Conservation (phyloP, 2,797 vertebrate species). For the Yasuhikotakia modesta region DNA sequence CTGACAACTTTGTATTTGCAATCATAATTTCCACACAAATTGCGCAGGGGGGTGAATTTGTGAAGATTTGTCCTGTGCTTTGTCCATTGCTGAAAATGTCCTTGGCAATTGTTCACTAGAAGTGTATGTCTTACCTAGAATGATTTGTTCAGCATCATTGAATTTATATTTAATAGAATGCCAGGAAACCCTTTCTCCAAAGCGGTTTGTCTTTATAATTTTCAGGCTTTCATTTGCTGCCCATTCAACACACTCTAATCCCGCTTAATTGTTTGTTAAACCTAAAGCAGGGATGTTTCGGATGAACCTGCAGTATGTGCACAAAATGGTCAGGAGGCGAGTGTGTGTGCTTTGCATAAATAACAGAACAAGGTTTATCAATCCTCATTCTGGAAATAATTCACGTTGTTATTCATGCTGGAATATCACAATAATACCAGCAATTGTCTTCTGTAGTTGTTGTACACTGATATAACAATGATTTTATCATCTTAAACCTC, state of each 20-base stretch:
- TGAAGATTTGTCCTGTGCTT: not conserved
- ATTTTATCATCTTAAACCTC: too few relatives aligned
- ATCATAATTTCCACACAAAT: not conserved
- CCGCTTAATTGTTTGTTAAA: conserved; percentile 6
- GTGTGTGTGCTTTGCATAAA: not conserved
- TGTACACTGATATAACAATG: too few relatives aligned
- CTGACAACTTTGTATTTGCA: not conserved
- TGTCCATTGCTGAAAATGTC: not conserved
- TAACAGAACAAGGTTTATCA: not conserved
- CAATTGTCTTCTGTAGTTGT: not conserved
- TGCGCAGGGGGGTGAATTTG: not conserved
- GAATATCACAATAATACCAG: not conserved
- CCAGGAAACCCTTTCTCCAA: not conserved
- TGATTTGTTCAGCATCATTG: conserved; percentile 7
- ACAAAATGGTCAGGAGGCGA: not conserved
- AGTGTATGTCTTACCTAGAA: not conserved
- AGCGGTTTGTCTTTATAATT: not conserved
- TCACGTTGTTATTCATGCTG: not conserved
- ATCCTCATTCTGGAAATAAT: not conserved
- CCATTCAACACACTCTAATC: not conserved
- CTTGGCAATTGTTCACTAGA: not conserved
- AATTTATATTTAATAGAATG: conserved; percentile 9
- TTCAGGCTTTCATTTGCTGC: not conserved
- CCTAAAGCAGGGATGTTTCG: not conserved
- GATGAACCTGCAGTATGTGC: not conserved